phyloP scores from a whole-genome alignment of 2,888 invertebrate genomes.

The Leptinotarsa haldemani region DNA sequence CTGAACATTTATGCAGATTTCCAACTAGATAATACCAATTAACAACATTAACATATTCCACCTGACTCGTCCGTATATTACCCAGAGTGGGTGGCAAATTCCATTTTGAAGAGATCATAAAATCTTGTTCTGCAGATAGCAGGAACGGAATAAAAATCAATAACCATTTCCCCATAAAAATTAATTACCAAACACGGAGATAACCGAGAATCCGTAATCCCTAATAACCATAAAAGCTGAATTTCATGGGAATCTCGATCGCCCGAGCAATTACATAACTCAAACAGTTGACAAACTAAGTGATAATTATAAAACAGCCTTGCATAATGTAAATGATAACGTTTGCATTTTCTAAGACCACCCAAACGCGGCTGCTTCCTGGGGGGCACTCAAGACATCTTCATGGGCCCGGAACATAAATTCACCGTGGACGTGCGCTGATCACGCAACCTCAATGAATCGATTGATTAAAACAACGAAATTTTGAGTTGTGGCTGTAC shows the following conservation, averaged over 20 bases:
- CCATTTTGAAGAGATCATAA: slow-evolving; percentile 14
- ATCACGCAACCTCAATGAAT: slow-evolving; percentile 61
- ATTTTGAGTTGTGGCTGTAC: slow-evolving; percentile 53
- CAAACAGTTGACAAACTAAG: slow-evolving; percentile 57
- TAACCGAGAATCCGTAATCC: slow-evolving; percentile 33
- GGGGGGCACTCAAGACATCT: slow-evolving; percentile 64
- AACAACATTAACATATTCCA: background rate
- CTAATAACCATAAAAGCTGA: slow-evolving; percentile 39
- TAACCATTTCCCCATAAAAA: slow-evolving; percentile 39
- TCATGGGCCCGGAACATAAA: slow-evolving; percentile 63
- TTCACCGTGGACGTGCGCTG: slow-evolving; percentile 60
- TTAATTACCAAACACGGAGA: slow-evolving; percentile 40
- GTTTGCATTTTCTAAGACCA: slow-evolving; percentile 60
- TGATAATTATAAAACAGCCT: slow-evolving; percentile 61
- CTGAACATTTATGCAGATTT: too few relatives aligned
- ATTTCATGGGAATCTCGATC: slow-evolving; percentile 35
- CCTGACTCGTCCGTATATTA: background rate
- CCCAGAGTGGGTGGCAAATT: slow-evolving; percentile 6
- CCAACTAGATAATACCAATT: background rate
- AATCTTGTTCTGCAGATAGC: slow-evolving; percentile 4
- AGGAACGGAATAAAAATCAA: slow-evolving; percentile 30
- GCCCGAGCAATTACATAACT: slow-evolving; percentile 45
- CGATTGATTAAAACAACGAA: slow-evolving; percentile 61
- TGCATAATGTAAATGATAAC: slow-evolving; percentile 58
- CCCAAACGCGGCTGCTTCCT: slow-evolving; percentile 62